These are phyloP conservation scores for Hybognathus amarus DNA, from an alignment of 2,797 vertebrate species.

Conservation along the genomic window DNA sequence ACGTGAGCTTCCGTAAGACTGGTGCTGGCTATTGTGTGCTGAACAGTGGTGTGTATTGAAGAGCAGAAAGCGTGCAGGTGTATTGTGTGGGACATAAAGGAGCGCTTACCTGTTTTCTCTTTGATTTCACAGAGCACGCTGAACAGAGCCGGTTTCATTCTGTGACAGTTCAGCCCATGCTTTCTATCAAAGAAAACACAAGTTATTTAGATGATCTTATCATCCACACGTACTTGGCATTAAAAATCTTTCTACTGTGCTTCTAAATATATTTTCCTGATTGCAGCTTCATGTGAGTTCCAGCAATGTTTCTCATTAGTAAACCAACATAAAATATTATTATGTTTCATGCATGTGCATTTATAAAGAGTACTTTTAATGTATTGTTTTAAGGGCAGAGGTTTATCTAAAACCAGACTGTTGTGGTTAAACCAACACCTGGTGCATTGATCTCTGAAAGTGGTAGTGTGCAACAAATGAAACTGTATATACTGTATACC, in stretches of 20 bases:
- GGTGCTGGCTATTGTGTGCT: conserved; percentile 5
- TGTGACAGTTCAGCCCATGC: conserved; percentile 87
- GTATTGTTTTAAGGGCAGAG: not conserved
- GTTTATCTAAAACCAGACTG: not conserved
- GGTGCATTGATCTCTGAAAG: not conserved
- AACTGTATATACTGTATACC: no score
- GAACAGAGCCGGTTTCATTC: conserved; percentile 89
- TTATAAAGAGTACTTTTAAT: not conserved
- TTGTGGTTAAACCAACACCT: not conserved
- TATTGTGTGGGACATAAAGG: conserved; percentile 3
- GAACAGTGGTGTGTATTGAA: not conserved
- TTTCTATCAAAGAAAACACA: conserved; percentile 73
- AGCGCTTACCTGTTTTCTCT: conserved; percentile 85
- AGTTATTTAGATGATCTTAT: conserved; percentile 23
- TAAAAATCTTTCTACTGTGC: not conserved
- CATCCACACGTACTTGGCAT: not conserved
- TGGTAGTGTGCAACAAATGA: not conserved
- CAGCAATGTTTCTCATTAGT: not conserved
- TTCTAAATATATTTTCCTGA: not conserved
- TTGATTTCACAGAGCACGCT: conserved; percentile 88
- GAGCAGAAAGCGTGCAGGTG: not conserved
- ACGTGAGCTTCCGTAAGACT: not conserved
- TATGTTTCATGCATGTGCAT: not conserved
- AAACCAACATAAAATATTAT: not conserved
- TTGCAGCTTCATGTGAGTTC: not conserved